phyloP scores from a whole-genome alignment of 2,113 vertebrate genomes.

The Triplophysa dalaica region DNA sequence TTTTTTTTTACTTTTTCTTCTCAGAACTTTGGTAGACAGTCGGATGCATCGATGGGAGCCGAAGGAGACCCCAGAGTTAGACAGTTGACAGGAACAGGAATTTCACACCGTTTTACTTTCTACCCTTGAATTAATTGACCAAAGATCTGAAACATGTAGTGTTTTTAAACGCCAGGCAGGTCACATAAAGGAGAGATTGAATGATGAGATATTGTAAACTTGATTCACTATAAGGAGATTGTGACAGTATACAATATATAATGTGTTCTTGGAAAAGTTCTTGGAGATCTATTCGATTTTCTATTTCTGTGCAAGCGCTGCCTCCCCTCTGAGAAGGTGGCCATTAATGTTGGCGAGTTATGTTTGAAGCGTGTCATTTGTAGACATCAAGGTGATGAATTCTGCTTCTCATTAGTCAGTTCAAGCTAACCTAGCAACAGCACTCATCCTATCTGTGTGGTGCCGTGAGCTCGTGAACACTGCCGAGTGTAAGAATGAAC shows the following conservation, averaged over 20 bases:
- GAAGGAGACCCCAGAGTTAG: slow-evolving; percentile 6
- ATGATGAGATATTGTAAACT: background rate
- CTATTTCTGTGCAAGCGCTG: background rate
- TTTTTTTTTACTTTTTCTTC: slow-evolving; percentile 14
- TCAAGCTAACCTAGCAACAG: background rate
- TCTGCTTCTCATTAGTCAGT: background rate
- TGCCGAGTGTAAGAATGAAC: background rate
- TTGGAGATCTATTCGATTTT: background rate
- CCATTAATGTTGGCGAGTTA: slow-evolving; percentile 10
- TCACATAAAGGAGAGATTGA: background rate
- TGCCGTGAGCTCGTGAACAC: background rate
- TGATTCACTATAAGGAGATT: background rate
- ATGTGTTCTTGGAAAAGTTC: background rate
- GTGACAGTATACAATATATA: background rate
- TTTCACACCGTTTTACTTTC: background rate
- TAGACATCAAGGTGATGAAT: background rate
- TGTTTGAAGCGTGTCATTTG: slow-evolving; percentile 14
- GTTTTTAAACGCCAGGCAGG: background rate
- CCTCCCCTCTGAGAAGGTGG: background rate
- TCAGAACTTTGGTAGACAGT: slow-evolving; percentile 13
- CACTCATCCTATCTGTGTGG: background rate
- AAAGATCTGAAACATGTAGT: background rate
- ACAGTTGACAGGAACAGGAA: background rate
- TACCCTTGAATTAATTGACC: slow-evolving; percentile 16
- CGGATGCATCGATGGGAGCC: slow-evolving; percentile 6